Evolutionary conservation across 1,140 invertebrate species (phyloP).

Genomic region (Drosophila repletoides): DNA sequence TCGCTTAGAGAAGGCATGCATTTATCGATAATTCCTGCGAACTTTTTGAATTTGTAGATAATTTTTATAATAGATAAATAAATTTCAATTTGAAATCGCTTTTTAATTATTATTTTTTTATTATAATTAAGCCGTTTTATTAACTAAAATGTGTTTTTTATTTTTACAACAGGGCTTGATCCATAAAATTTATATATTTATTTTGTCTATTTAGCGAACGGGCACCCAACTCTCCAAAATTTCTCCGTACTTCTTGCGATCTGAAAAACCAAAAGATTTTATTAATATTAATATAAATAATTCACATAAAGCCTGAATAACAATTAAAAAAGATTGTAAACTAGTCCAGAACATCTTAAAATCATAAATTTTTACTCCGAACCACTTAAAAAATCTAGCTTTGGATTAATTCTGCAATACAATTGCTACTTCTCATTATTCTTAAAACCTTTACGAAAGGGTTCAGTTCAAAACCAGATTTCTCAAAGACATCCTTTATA

Average conservation of each 20-base stretch:
- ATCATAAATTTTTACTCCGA: too few relatives aligned
- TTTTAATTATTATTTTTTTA: conserved; percentile 28
- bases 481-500: too few relatives aligned
- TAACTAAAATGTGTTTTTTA: conserved; percentile 56
- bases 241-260: conserved; percentile 85
- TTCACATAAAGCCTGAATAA: background rate
- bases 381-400: too few relatives aligned
- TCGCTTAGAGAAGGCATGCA: background rate
- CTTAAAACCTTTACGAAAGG: too few relatives aligned
- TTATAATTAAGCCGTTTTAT: conserved; percentile 75
- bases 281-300: conserved; percentile 2
- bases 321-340: too few relatives aligned
- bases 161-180: conserved; percentile 7
- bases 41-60: background rate
- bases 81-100: background rate
- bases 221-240: conserved; percentile 86
- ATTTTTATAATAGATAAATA: background rate
- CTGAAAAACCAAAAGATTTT: conserved; percentile 83
- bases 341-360: too few relatives aligned
- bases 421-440: too few relatives aligned
- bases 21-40: background rate
- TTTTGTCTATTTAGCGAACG: conserved; percentile 83
- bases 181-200: background rate
- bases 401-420: too few relatives aligned
- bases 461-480: too few relatives aligned